Conservation (phyloP, 2,888 invertebrate species). For the Bedellia somnulentella region DNA sequence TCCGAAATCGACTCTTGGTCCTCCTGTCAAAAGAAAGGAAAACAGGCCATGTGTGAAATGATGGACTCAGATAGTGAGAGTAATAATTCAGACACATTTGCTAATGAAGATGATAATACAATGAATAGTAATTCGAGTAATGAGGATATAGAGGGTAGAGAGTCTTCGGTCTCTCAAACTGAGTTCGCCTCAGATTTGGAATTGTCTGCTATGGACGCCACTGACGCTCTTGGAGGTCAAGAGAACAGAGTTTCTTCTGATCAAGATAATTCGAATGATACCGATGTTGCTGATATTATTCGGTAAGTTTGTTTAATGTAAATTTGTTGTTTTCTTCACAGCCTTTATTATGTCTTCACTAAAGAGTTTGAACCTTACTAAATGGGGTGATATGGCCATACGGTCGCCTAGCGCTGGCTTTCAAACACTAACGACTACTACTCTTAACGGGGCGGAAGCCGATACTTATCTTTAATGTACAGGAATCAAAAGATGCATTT, state of each 20-base stretch:
- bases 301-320: slow-evolving; percentile 23
- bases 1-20: slow-evolving; percentile 62
- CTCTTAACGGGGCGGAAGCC: too few relatives aligned
- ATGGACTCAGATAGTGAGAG: slow-evolving; percentile 65
- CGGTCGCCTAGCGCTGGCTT: too few relatives aligned
- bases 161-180: slow-evolving; percentile 49
- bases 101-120: slow-evolving; percentile 46
- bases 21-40: slow-evolving; percentile 63
- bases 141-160: slow-evolving; percentile 38
- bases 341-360: too few relatives aligned
- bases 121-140: slow-evolving; percentile 48
- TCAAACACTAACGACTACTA: too few relatives aligned
- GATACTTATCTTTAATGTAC: too few relatives aligned
- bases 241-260: slow-evolving; percentile 51
- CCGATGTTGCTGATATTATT: slow-evolving; percentile 65
- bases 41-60: slow-evolving; percentile 59
- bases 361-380: too few relatives aligned
- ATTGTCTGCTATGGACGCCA: slow-evolving; percentile 63
- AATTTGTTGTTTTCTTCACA: slow-evolving; percentile 1
- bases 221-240: slow-evolving; percentile 54
- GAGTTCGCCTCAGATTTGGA: slow-evolving; percentile 66
- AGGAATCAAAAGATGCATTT: too few relatives aligned
- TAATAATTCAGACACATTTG: slow-evolving; percentile 42
- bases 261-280: slow-evolving; percentile 63
- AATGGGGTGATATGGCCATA: too few relatives aligned